phyloP scores from a whole-genome alignment of 2,113 vertebrate genomes.

The Notechis scutatus region DNA sequence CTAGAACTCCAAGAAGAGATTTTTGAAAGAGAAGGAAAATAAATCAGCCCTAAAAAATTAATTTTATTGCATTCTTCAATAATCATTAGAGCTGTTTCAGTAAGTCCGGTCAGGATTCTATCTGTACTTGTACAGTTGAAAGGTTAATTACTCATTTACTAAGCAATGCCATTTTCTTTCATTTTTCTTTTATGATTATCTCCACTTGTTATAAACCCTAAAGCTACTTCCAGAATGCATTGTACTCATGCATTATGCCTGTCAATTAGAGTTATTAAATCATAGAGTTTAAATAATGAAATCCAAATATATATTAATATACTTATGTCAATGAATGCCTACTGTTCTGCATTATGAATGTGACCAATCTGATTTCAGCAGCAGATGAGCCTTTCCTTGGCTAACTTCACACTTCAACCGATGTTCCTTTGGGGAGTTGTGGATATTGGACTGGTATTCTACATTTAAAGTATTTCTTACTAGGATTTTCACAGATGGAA shows the following conservation, averaged over 20 bases:
- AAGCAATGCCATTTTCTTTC: constrained; percentile 60
- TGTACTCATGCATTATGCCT: constrained; percentile 63
- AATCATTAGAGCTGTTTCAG: constrained; percentile 47
- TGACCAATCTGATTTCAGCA: constrained; percentile 26
- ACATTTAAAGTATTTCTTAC: neutral
- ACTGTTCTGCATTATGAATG: constrained; percentile 39
- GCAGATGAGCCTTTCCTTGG: constrained; percentile 27
- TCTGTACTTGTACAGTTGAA: constrained; percentile 51
- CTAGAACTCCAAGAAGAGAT: constrained; percentile 25
- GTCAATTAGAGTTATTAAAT: constrained; percentile 71
- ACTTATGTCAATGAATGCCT: constrained; percentile 38
- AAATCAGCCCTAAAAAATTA: constrained; percentile 53
- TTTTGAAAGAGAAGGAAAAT: constrained; percentile 36
- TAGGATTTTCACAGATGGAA: neutral
- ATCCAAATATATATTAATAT: constrained; percentile 60
- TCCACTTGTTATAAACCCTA: constrained; percentile 60
- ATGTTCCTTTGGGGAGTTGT: constrained; percentile 39
- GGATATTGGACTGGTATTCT: constrained; percentile 12
- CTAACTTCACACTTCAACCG: constrained; percentile 30
- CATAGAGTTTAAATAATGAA: constrained; percentile 53
- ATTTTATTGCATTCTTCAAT: constrained; percentile 49
- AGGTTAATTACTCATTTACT: constrained; percentile 71
- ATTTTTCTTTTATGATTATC: constrained; percentile 71
- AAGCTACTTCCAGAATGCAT: constrained; percentile 45
- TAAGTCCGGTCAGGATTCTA: constrained; percentile 60